These are phyloP conservation scores for Centruroides vittatus DNA, from an alignment of 1,140 invertebrate species.

Conservation along the genomic window DNA sequence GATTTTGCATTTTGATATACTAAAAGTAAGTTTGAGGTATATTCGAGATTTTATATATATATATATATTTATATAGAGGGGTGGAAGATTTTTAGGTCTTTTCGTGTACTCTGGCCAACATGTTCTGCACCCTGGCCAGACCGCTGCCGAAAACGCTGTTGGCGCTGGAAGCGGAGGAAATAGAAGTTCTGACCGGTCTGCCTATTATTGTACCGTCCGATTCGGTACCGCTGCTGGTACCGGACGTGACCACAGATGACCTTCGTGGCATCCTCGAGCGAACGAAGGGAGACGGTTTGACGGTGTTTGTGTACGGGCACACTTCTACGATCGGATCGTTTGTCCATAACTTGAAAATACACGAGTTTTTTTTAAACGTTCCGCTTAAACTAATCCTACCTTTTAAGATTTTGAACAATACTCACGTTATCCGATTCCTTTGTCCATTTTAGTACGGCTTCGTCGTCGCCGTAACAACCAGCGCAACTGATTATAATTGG, in stretches of 20 bases:
- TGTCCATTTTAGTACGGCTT: conserved; percentile 36
- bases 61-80: no score
- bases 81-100: conserved; percentile 1
- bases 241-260: conserved; percentile 1
- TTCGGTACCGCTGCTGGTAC: conserved; percentile 3
- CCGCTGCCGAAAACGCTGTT: conserved; percentile 12
- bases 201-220: background rate
- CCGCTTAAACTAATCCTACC: no score
- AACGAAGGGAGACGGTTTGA: conserved; percentile 16
- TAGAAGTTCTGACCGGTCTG: background rate
- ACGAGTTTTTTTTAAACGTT: background rate
- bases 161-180: conserved; percentile 7
- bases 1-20: no score
- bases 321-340: conserved; percentile 37
- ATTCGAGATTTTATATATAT: no score
- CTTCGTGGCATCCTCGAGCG: conserved; percentile 13
- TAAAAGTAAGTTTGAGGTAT: no score
- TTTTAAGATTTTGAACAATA: no score
- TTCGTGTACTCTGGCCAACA: conserved; percentile 12
- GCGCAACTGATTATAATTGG: conserved; percentile 34
- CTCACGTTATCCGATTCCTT: conserved; percentile 31
- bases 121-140: conserved; percentile 14
- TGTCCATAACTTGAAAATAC: conserved; percentile 30
- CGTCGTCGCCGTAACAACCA: conserved; percentile 37
- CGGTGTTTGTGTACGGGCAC: conserved; percentile 17